Evolutionary conservation across 2,113 vertebrate genomes (phyloP).

Genomic region (Fregata magnificens): DNA sequence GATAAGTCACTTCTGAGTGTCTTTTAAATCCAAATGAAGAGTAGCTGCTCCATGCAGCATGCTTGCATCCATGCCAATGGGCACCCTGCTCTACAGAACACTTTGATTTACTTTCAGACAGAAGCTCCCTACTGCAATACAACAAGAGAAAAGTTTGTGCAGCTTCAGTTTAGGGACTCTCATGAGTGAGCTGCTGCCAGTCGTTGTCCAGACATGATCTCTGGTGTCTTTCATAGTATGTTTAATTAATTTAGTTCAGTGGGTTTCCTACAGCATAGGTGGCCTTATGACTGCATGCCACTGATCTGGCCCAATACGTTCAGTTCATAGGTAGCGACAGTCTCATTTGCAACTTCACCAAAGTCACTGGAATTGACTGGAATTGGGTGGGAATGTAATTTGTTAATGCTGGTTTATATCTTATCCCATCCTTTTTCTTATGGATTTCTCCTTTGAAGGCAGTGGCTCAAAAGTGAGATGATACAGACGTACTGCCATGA

Average conservation of each 20-base stretch:
- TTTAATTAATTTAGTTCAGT: not conserved
- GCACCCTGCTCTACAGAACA: accelerated
- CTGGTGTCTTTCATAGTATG: not conserved
- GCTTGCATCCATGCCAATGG: accelerated
- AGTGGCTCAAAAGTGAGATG: not conserved
- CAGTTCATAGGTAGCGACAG: not conserved
- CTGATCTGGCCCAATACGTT: not conserved
- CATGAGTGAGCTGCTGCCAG: not conserved
- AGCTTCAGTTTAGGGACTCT: not conserved
- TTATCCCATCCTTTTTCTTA: not conserved
- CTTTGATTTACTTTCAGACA: not conserved
- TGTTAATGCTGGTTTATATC: not conserved
- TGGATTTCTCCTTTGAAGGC: not conserved
- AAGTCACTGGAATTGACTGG: not conserved
- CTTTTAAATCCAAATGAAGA: not conserved
- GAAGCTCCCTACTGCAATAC: not conserved
- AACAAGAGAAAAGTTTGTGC: not conserved
- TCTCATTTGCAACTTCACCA: not conserved
- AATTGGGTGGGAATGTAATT: not conserved
- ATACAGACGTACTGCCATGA: not conserved
- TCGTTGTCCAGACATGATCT: not conserved
- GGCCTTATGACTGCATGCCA: not conserved
- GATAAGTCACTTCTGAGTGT: not conserved
- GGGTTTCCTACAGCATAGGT: not conserved
- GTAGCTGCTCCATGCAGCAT: accelerated